Evolutionary conservation across 2,888 invertebrate genomes (phyloP).

Genomic region (Pasiphila rectangulata): DNA sequence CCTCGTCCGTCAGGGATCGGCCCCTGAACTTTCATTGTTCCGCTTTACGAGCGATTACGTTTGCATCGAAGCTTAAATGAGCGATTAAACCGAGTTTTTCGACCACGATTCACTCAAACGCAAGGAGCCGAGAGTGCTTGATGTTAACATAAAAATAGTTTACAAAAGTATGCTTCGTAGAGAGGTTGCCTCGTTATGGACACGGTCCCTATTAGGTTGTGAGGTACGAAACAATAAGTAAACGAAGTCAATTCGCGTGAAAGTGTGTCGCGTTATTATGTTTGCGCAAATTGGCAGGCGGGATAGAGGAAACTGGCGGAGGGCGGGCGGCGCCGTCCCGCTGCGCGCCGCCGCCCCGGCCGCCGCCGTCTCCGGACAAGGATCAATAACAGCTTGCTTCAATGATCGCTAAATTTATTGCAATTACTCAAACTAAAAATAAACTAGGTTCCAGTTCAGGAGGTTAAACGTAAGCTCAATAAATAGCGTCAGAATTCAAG

Average conservation of each 20-base stretch:
- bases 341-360: slow-evolving; percentile 29
- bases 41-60: slow-evolving; percentile 44
- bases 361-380: neutral
- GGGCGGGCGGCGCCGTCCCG: slow-evolving; percentile 42
- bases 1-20: slow-evolving; percentile 64
- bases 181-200: slow-evolving; percentile 48
- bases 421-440: slow-evolving; percentile 4
- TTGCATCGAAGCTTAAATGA: slow-evolving; percentile 38
- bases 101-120: slow-evolving; percentile 13
- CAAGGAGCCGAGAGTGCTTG: slow-evolving; percentile 5
- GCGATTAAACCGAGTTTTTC: slow-evolving; percentile 20
- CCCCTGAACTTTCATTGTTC: slow-evolving; percentile 65
- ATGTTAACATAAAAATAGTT: slow-evolving; percentile 13
- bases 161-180: slow-evolving; percentile 6
- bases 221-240: slow-evolving; percentile 53
- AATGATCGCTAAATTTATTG: slow-evolving; percentile 8
- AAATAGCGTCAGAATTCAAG: no score
- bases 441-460: no score
- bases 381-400: slow-evolving; percentile 27
- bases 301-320: slow-evolving; percentile 34
- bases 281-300: slow-evolving; percentile 47
- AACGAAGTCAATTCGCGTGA: slow-evolving; percentile 68
- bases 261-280: slow-evolving; percentile 56
- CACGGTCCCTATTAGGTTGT: slow-evolving; percentile 30
- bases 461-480: no score